A percentile compares a stretch with the other conserved stretches of the same genome.
Conservation (phyloP, 2,888 invertebrate species). For the Apodemia hepburni region DNA sequence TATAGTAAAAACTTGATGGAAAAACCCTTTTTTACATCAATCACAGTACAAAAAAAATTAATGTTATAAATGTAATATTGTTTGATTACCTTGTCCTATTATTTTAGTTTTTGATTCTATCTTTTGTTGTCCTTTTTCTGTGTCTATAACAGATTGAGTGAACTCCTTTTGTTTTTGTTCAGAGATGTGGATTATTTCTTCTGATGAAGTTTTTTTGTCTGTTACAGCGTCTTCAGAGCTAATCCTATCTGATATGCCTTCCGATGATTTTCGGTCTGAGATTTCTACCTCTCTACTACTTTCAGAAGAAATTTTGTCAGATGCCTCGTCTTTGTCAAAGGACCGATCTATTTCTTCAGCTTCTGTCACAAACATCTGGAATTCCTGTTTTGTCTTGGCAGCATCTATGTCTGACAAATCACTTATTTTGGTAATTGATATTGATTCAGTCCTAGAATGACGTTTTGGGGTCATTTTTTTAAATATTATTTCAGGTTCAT, state of each 20-base stretch:
- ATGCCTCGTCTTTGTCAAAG: conserved; percentile 66
- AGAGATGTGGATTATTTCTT: conserved; percentile 51
- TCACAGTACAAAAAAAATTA: no score
- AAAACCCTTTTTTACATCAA: no score
- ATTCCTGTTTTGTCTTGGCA: conserved; percentile 59
- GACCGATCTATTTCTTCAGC: conserved; percentile 69
- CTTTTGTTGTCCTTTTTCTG: conserved; percentile 37
- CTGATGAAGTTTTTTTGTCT: conserved; percentile 73
- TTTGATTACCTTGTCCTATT: conserved; percentile 46
- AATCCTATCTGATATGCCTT: conserved; percentile 72
- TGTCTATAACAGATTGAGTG: conserved; percentile 37
- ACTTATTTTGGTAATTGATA: conserved; percentile 65
- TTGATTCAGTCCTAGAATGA: conserved; percentile 70
- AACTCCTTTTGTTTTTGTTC: conserved; percentile 42
- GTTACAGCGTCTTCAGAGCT: conserved; percentile 76
- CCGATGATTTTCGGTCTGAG: conserved; percentile 72
- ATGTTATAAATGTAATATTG: no score
- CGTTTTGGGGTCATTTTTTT: conserved; percentile 71
- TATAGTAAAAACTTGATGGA: no score
- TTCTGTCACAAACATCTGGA: conserved; percentile 72
- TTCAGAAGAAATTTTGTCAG: conserved; percentile 76
- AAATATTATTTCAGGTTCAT: conserved; percentile 57
- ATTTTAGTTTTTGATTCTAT: conserved; percentile 42
- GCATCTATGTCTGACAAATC: conserved; percentile 55
- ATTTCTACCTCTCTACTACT: conserved; percentile 74